These are phyloP conservation scores for Chloropsis hardwickii DNA, from an alignment of 2,113 vertebrate genomes.

Conservation along the genomic window DNA sequence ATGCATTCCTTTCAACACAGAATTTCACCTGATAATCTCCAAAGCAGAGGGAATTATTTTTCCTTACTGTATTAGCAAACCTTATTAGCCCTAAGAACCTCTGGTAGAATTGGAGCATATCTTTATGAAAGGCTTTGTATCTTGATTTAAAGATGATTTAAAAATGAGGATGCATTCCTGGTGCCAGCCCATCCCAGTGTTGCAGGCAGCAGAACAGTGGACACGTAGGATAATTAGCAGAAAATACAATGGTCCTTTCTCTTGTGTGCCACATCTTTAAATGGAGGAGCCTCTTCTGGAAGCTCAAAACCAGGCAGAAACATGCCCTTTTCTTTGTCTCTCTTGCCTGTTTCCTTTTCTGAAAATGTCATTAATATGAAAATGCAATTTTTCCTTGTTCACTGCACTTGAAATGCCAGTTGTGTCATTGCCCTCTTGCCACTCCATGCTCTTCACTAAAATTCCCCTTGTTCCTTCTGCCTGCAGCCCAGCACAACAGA, in stretches of 20 bases:
- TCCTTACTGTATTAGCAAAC: not conserved
- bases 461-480: not conserved
- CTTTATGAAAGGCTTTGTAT: not conserved
- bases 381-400: not conserved
- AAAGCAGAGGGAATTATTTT: not conserved
- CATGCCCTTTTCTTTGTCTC: not conserved
- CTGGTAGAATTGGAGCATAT: not conserved
- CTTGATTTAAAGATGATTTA: not conserved
- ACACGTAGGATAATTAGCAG: not conserved
- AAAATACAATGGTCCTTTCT: not conserved
- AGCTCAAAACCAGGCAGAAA: not conserved
- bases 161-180: not conserved
- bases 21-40: conserved; percentile 2
- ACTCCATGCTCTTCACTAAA: not conserved
- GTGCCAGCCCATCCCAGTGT: not conserved
- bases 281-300: not conserved
- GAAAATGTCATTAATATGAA: not conserved
- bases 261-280: not conserved
- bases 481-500: no score
- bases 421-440: not conserved
- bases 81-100: not conserved
- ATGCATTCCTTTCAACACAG: not conserved
- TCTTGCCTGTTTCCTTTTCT: not conserved
- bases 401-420: not conserved
- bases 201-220: not conserved